A percentile compares a stretch with the other conserved stretches of the same genome.
These are phyloP conservation scores for Conus ventricosus DNA, from an alignment of 1,140 invertebrate species.

Conservation along the genomic window DNA sequence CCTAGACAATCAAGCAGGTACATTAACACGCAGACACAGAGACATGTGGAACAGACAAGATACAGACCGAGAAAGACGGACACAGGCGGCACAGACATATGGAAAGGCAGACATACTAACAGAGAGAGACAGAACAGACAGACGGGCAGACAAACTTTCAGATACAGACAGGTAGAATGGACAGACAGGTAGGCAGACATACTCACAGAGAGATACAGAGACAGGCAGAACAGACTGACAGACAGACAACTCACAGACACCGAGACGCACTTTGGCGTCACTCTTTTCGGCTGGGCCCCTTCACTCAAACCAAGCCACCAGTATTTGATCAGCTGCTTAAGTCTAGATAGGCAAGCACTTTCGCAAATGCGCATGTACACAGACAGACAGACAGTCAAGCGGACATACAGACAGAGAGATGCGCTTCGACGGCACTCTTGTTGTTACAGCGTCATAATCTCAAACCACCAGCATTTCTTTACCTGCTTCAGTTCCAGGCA, in stretches of 20 bases:
- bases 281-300: too few relatives aligned
- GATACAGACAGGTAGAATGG: background rate
- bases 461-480: too few relatives aligned
- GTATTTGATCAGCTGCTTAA: too few relatives aligned
- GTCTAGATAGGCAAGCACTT: background rate
- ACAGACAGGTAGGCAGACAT: background rate
- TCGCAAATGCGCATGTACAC: background rate
- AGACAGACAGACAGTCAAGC: background rate
- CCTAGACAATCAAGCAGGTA: conserved; percentile 94
- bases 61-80: background rate
- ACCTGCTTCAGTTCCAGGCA: too few relatives aligned
- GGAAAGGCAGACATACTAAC: background rate
- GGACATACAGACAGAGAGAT: background rate
- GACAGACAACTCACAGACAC: background rate
- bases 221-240: background rate
- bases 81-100: background rate
- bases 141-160: background rate
- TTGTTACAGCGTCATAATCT: too few relatives aligned
- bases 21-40: conserved; percentile 69
- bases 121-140: too few relatives aligned
- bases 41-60: background rate
- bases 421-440: too few relatives aligned
- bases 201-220: background rate
- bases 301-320: too few relatives aligned
- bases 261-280: background rate